These are phyloP conservation scores for Poecilus cupreus DNA, from an alignment of 2,888 invertebrate species.

Conservation along the genomic window DNA sequence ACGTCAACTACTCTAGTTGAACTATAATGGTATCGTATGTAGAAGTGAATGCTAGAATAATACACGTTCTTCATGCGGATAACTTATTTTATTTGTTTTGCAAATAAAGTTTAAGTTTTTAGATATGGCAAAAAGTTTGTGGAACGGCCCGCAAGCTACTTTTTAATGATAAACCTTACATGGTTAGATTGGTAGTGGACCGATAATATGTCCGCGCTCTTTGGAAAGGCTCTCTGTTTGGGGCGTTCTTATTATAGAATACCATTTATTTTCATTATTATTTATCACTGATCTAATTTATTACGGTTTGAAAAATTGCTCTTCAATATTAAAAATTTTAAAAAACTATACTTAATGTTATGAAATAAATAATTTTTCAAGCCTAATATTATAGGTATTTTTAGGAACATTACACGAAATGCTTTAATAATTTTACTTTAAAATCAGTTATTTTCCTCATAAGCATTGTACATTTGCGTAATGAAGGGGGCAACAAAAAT, in stretches of 20 bases:
- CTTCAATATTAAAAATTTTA: not conserved
- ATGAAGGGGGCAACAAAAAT: not conserved
- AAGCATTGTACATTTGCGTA: conserved; percentile 39
- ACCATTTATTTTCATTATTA: not conserved
- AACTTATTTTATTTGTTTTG: too few relatives aligned
- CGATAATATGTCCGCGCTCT: not conserved
- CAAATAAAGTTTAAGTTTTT: too few relatives aligned
- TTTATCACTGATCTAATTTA: not conserved
- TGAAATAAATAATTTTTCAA: conserved; percentile 8
- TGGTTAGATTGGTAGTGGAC: too few relatives aligned
- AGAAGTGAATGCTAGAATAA: too few relatives aligned
- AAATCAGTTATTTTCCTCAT: not conserved
- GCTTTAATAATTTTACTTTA: conserved; percentile 6
- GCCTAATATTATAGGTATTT: conserved; percentile 1
- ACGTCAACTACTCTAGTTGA: too few relatives aligned
- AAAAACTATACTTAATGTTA: not conserved
- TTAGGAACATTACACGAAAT: conserved; percentile 11
- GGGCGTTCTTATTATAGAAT: not conserved
- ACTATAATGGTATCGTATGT: too few relatives aligned
- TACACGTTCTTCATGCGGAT: too few relatives aligned
- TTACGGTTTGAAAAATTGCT: conserved; percentile 36
- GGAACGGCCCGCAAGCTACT: too few relatives aligned
- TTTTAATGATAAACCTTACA: too few relatives aligned
- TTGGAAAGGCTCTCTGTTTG: not conserved
- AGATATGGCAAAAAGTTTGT: too few relatives aligned